Base-by-base conservation (phyloP, 2,888 invertebrate genomes). In the Habrosyne pyritoides region DNA sequence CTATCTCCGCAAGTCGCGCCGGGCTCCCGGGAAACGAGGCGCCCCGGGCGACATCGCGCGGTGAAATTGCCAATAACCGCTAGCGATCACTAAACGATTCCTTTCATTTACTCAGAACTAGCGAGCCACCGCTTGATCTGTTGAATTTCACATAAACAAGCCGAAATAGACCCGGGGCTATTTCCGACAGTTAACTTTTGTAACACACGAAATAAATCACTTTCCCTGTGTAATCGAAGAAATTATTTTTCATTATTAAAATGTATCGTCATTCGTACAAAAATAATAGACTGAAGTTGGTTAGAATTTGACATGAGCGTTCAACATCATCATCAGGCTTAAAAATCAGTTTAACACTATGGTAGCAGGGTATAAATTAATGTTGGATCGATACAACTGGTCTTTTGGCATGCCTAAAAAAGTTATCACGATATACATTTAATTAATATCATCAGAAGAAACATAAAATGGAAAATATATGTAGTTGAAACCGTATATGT, bases 11-110 rank as follows among this genome's bases (percentile, higher is more conserved):
- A 72, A 71, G 74, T 78, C 73, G 69, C 76, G 66, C 71, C 75
- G 59, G 59, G 79, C 83, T 85, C 89, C 89, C 87, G 88, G 89
- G 89, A 87, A 87, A 87, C 84, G 71, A 75, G 79, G 67, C 83
- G 85, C 87, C 87, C 83, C 75, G 71, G 83, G 86, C 87, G 79
- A 79, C 77, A 69, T 66, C 67, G 75, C 75, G 67, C 75, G 75
- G 80, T 77, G 83, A 86, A 85, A 87, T 83, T 84, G 81, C 79
- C 83, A 78, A 81, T 79, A 84, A 82, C 78, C 69, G 77, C 81
- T 73, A 66, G 71, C 71, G 74, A 71, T 67, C 71, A 73, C 76
- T 80, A 80, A 81, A 73, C 81, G 77, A 83, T 82, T 83, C 84
- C 83, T 76, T 83, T 83, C 81, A 83, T 84, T 83, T 79, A 77